These are phyloP conservation scores for Cyrtorhinus lividipennis DNA, from an alignment of 1,140 invertebrate genomes.

Conservation along the genomic window DNA sequence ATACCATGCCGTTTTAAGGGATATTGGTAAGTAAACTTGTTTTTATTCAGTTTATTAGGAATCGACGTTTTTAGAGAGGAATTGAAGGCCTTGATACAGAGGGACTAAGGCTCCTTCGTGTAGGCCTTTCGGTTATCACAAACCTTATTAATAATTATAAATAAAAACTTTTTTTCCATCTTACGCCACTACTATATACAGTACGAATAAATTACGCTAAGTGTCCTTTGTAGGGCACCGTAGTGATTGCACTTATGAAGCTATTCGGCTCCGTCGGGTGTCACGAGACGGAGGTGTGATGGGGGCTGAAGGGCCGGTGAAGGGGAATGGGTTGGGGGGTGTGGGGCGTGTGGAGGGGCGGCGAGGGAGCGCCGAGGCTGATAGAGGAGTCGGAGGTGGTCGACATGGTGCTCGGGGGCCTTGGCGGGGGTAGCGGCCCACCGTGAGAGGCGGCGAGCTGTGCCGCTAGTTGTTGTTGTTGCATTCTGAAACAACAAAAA, in stretches of 20 bases:
- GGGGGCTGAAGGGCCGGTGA: constrained; percentile 13
- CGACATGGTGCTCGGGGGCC: constrained; percentile 23
- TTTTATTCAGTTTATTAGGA: too few relatives aligned
- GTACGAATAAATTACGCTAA: constrained; percentile 13
- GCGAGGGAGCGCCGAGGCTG: constrained; percentile 28
- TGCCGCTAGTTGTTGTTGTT: constrained; percentile 28
- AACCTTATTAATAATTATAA: background rate
- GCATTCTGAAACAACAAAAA: constrained; percentile 25
- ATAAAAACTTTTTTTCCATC: background rate
- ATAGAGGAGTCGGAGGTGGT: constrained; percentile 27
- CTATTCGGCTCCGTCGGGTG: background rate
- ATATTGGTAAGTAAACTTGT: too few relatives aligned
- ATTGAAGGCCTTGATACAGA: background rate
- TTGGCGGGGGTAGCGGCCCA: constrained; percentile 21
- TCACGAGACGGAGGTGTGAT: constrained; percentile 9
- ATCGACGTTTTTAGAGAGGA: too few relatives aligned
- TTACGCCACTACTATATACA: constrained; percentile 7
- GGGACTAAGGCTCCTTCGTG: background rate
- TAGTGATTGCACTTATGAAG: constrained; percentile 13
- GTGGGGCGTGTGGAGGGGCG: constrained; percentile 23
- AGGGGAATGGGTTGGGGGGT: constrained; percentile 22
- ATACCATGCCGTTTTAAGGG: too few relatives aligned
- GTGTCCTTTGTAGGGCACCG: constrained; percentile 12
- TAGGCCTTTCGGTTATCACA: constrained; percentile 7
- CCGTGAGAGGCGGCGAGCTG: constrained; percentile 26